Evolutionary conservation across 2,797 vertebrate species (phyloP), one percentile per base, ranked within the genome.

Genomic region (Champsocephalus esox): DNA sequence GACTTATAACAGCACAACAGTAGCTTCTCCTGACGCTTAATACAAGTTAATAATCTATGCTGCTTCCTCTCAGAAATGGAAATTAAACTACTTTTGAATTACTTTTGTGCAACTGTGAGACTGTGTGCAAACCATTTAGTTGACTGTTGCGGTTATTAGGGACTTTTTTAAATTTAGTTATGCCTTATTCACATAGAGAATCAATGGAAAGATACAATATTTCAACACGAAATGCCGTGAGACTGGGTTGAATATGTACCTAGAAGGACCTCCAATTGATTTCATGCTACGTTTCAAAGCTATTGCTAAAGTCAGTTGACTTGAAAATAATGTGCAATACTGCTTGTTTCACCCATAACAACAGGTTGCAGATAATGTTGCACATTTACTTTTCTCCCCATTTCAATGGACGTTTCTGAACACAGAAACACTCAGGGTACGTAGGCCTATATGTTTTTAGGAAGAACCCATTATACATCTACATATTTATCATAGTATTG

Each of bases 1-100:
- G 0, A 0, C 0, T 19, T 9, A 0, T 28, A 34, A 4, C 38
- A n/a, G 2, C 24, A 4, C 2, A 3, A 3, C 54, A 2, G 4
- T 3, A 38, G 8, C 34, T 38, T 38, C 34, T 9, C 9, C 12
- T 38, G 34, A 6, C 34, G 34, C 34, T 1, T 38, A 17, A 28
- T 24, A 24, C 2, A 24, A 24, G 24, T 24, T 24, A 24, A 3
- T 28, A 28, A 28, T 28, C 28, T 28, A 28, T 28, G 28, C 63
- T 34, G 11, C 3, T 49, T 2, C 60, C 4, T 6, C 24, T 43
- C 12, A 6, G 1, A 21, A 2, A 17, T 5, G 8, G 3, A 2
- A 12, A 32, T 63, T 7, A 28, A 41, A n/a, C 4, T 54, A 28
- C 28, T 9, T 1, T 1, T 34, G 12, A 34, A 17, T 0, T 63